Evolutionary conservation across 2,888 invertebrate genomes (phyloP).

Genomic region (Chalcis sispes): DNA sequence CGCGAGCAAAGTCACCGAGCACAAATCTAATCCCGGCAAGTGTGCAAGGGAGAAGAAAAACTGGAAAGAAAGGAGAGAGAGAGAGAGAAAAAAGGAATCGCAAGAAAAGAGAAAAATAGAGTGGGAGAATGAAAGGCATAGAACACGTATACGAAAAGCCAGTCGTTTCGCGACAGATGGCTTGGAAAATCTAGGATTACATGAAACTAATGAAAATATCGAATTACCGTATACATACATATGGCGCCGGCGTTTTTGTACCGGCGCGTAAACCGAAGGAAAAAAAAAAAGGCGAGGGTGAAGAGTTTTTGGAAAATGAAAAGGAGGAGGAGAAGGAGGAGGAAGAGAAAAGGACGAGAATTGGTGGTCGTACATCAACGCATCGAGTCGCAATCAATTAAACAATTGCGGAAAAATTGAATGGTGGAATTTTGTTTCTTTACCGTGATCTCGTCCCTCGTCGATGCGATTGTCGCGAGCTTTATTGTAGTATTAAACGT

Average conservation of each 20-base stretch:
- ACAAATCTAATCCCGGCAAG: no score
- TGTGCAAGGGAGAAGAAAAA: not conserved
- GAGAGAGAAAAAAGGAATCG: not conserved
- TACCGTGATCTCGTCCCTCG: not conserved
- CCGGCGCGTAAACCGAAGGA: not conserved
- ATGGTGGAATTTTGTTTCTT: not conserved
- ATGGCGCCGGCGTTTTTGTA: not conserved
- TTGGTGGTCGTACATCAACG: not conserved
- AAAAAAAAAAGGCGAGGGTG: not conserved
- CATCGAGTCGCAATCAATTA: constrained; percentile 19
- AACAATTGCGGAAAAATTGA: constrained; percentile 14
- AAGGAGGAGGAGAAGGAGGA: not conserved
- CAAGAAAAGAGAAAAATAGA: not conserved
- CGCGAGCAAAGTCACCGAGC: no score
- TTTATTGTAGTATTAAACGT: no score
- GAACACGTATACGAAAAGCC: not conserved
- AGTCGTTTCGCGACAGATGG: constrained; percentile 64
- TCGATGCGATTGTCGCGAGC: not conserved
- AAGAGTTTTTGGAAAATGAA: no score
- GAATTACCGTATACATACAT: no score
- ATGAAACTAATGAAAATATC: constrained; percentile 70
- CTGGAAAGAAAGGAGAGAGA: not conserved
- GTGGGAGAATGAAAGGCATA: not conserved
- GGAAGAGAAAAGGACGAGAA: not conserved
- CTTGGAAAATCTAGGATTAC: constrained; percentile 71